Evolutionary conservation across 2,113 vertebrate genomes (phyloP).

Genomic region (Polypterus bichir): DNA sequence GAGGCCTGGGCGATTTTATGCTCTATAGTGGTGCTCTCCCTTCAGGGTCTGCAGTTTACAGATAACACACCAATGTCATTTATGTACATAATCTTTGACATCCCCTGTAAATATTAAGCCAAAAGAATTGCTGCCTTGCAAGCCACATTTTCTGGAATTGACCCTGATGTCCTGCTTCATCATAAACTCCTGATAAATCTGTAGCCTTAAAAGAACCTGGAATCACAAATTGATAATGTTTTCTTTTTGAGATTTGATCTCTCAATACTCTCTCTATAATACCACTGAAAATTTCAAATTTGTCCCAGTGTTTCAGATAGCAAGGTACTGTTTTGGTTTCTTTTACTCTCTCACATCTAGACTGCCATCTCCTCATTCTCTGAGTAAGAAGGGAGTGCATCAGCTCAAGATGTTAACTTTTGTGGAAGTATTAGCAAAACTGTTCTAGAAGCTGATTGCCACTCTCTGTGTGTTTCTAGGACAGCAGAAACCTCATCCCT

Average conservation of each 20-base stretch:
- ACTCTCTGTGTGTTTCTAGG: neutral
- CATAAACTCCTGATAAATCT: conserved; percentile 6
- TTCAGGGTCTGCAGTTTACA: conserved; percentile 16
- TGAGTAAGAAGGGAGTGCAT: neutral
- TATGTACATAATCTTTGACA: conserved; percentile 10
- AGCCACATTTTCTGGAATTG: conserved; percentile 13
- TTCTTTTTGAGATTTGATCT: neutral
- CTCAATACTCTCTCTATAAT: conserved; percentile 11
- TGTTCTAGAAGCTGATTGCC: neutral
- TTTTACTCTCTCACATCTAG: conserved; percentile 9
- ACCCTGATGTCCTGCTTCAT: conserved; percentile 16
- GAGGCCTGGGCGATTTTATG: conserved; percentile 7
- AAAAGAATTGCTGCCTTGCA: conserved; percentile 10
- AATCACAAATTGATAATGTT: conserved; percentile 10
- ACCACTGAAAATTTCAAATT: neutral
- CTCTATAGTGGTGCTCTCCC: conserved; percentile 9
- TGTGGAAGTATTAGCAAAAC: neutral
- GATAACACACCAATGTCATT: conserved; percentile 10
- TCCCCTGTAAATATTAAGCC: conserved; percentile 14
- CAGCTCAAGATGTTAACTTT: neutral
- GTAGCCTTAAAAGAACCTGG: neutral
- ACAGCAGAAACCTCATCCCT: neutral
- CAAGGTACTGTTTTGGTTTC: neutral
- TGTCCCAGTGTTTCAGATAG: conserved; percentile 21
- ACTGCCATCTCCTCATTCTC: neutral